phyloP scores from a whole-genome alignment of 2,113 vertebrate species.

The Orientallactaga bullata region DNA sequence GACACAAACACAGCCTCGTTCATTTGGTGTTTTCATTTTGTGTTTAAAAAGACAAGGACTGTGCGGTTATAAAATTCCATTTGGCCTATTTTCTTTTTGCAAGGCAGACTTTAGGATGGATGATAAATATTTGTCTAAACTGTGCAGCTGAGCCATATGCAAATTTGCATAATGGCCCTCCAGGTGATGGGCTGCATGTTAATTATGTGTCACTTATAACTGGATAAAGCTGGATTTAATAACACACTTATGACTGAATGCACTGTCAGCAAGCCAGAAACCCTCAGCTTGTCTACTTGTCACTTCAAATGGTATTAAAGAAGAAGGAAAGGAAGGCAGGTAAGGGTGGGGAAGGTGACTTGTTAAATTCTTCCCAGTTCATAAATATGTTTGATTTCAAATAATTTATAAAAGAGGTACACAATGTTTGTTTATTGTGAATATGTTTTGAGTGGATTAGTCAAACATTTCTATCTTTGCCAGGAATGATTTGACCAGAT shows the following conservation, averaged over 20 bases:
- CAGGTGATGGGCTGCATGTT: slow-evolving; percentile 79
- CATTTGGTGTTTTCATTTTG: slow-evolving; percentile 62
- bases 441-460: slow-evolving; percentile 26
- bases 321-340: slow-evolving; percentile 7
- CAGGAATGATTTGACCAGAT: neutral
- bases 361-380: slow-evolving; percentile 37
- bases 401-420: neutral
- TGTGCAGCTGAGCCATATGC: slow-evolving; percentile 80
- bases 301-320: slow-evolving; percentile 44
- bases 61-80: slow-evolving; percentile 68
- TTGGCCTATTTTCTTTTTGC: slow-evolving; percentile 79
- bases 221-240: slow-evolving; percentile 75
- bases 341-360: neutral
- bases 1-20: neutral
- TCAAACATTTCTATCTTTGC: neutral
- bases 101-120: slow-evolving; percentile 80
- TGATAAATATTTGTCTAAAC: slow-evolving; percentile 89
- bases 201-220: slow-evolving; percentile 80
- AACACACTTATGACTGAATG: slow-evolving; percentile 55
- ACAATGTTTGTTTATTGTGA: neutral
- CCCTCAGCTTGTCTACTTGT: slow-evolving; percentile 17
- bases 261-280: slow-evolving; percentile 57
- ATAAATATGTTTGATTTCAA: neutral
- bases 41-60: slow-evolving; percentile 11
- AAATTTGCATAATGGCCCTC: slow-evolving; percentile 86